Conservation (phyloP, 2,888 invertebrate genomes). For the Tipula confusa region DNA sequence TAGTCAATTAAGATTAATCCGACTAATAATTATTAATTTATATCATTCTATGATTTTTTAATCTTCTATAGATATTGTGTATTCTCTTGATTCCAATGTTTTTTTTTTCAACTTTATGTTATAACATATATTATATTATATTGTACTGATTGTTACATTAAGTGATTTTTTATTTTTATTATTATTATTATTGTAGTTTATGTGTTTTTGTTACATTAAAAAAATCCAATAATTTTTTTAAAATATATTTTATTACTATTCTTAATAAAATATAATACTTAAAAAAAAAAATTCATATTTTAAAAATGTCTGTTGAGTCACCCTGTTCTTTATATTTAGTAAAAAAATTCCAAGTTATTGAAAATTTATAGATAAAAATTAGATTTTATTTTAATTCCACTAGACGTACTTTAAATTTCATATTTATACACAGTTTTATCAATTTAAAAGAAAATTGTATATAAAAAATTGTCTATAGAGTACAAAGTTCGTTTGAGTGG, state of each 20-base stretch:
- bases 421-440: neutral
- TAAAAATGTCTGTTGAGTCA: neutral
- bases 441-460: neutral
- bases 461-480: neutral
- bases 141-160: conserved; percentile 6
- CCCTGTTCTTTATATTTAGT: neutral
- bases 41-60: neutral
- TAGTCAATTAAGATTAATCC: neutral
- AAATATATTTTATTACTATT: neutral
- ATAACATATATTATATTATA: neutral
- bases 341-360: neutral
- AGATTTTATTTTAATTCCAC: neutral
- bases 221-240: neutral
- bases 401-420: neutral
- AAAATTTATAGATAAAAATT: neutral
- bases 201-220: neutral
- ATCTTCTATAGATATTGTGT: neutral
- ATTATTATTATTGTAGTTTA: neutral
- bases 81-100: neutral
- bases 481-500: neutral
- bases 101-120: neutral
- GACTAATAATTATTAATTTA: neutral
- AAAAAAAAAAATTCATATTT: neutral
- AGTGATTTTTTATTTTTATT: neutral
- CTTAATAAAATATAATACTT: neutral